A percentile compares a stretch with the other conserved stretches of the same genome.
Conservation (phyloP, 2,888 invertebrate genomes). For the Alviniconcha strummeri region DNA sequence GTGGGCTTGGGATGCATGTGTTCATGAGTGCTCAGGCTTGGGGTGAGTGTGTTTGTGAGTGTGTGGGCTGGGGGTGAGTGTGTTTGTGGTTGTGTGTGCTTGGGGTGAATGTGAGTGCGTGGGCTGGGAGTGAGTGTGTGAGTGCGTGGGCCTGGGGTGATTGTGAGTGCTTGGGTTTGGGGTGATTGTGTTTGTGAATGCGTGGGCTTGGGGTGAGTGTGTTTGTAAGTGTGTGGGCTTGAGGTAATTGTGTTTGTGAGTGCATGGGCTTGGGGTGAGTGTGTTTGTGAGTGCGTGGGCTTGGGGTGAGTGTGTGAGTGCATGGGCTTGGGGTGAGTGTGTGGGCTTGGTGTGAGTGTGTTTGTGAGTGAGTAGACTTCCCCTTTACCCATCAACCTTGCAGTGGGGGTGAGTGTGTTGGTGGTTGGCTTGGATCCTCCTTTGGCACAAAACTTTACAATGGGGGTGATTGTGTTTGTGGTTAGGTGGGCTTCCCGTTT, state of each 20-base stretch:
- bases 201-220: background rate
- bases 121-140: background rate
- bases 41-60: background rate
- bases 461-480: too few species aligned
- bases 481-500: too few species aligned
- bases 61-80: background rate
- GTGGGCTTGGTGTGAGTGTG: too few species aligned
- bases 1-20: background rate
- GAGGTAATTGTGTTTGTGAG: background rate
- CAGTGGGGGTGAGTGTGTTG: too few species aligned
- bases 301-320: too few species aligned
- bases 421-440: too few species aligned
- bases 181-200: background rate
- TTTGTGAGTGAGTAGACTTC: background rate
- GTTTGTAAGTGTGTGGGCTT: background rate
- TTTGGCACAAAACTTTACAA: too few species aligned
- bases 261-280: background rate
- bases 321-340: too few species aligned
- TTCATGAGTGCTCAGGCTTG: background rate
- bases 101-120: background rate
- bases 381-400: too few species aligned
- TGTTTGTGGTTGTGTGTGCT: too few species aligned
- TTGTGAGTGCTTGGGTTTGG: background rate
- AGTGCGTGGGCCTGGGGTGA: background rate
- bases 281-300: background rate